Percentiles rank a stretch among this genome's conserved stretches.
Conservation (phyloP, 2,888 invertebrate genomes). For the Diaphora mendica region DNA sequence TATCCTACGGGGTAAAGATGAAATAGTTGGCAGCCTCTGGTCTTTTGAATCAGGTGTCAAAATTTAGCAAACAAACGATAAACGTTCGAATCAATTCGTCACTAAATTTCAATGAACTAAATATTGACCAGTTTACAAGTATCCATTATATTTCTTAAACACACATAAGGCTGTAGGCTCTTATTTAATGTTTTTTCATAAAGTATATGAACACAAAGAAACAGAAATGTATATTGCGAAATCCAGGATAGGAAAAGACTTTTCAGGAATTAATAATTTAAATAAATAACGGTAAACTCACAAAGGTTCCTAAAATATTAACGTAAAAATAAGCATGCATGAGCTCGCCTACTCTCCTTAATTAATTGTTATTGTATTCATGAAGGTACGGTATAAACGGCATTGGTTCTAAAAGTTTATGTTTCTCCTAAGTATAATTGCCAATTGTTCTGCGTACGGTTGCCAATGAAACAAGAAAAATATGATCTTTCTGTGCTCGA, state of each 20-base stretch:
- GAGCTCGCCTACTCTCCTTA: slow-evolving; percentile 37
- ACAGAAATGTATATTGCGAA: neutral
- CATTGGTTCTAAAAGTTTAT: slow-evolving; percentile 14
- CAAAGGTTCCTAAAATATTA: slow-evolving; percentile 36
- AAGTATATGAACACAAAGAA: neutral
- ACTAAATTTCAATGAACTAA: neutral
- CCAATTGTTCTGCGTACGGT: neutral
- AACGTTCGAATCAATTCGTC: neutral
- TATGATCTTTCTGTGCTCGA: neutral
- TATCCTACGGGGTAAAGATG: neutral
- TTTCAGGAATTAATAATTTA: slow-evolving; percentile 18
- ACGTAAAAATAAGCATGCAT: slow-evolving; percentile 23
- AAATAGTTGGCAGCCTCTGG: neutral
- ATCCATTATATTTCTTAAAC: neutral
- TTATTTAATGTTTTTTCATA: neutral
- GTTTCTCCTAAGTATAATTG: neutral
- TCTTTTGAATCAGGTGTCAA: neutral
- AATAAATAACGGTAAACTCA: slow-evolving; percentile 18
- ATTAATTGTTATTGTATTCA: slow-evolving; percentile 49
- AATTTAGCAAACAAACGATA: neutral
- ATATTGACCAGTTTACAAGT: neutral
- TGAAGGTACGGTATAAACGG: slow-evolving; percentile 27
- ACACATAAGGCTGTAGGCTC: neutral
- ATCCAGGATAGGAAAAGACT: neutral
- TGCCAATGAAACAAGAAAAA: neutral